Base-by-base conservation (phyloP, 2,888 invertebrate species). In the Drosophila multiciliata region DNA sequence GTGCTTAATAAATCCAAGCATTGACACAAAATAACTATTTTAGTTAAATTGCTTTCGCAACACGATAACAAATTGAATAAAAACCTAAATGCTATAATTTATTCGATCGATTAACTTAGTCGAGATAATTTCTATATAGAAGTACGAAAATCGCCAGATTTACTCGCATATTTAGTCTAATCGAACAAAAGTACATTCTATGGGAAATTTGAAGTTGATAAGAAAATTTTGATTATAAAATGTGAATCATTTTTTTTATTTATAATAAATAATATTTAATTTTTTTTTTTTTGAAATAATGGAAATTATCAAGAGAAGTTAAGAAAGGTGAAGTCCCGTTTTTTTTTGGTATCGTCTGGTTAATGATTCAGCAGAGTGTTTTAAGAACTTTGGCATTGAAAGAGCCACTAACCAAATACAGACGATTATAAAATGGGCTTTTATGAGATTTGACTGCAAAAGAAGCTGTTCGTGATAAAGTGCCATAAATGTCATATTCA, bases 11-110 rank as follows among this genome's bases (percentile, higher is more conserved):
- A 15, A 35, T 50, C 9, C 29, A 40, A 40, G 8, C 40, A 1
- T 26, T 29, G 32, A 12, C 38, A 36, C 45, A 48, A 35, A 45
- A 12, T 58, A 33, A 42, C 45, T 17, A 6, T n/a, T 26, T 48
- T 6, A 63, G 12, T 38, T 29, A n/a, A 49, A 38, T 38, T 63
- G 63, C 38, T 32, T 49, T 33, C 63, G 38, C 64, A 33, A 33
- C 38, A 63, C 38, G 64, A 64, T 63, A 64, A 63, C 49, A 49
- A 63, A 63, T 23, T 23, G 45, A 20, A 23, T 12, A 36, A 32
- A 29, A 17, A 26, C 61, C 29, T 17, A 23, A 36, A 23, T 29
- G 15, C n/a, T 32, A 50, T 50, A 50, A 36, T 61, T 45, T 20
- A 1, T 20, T 5, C n/a, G 23, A 32, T 32, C 49, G 17, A 23